Evolutionary conservation across 2,888 invertebrate genomes (phyloP), one percentile per base, ranked within the genome.

Genomic region (Masnerella sp.): DNA sequence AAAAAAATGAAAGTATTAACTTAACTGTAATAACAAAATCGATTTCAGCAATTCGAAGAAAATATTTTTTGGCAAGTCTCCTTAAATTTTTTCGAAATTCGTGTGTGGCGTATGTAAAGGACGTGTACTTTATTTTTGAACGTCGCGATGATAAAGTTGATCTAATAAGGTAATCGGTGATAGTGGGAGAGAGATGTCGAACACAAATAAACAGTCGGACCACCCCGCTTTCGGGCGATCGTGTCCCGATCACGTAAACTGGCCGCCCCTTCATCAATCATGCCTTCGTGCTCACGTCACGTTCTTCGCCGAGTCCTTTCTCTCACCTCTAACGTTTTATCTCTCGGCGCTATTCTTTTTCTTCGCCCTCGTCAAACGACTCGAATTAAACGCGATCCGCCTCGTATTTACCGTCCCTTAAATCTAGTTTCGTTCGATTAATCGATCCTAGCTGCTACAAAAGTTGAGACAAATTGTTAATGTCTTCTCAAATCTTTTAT

Each of bases 201-300:
- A 67, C 18, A 75, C 56, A 68, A 67, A 75, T 75, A 75, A 78
- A 81, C 69, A 76, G 71, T 78, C 78, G 78, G 86, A 86, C 87
- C 86, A 86, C 86, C 86, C 85, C 84, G 86, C 82, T 80, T 79
- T 81, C 79, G 77, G 77, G 81, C 80, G 85, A 85, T 86, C 86
- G 83, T 85, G 85, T 85, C 83, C 71, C 82, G 85, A 85, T 85
- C 85, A 84, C 84, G 83, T 86, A 86, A 87, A 87, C 85, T 86
- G 84, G 83, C 86, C 87, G 85, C 86, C 84, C 82, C 80, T 84
- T 87, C 85, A 87, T 87, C 87, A 84, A 87, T 87, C 87, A 87
- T 85, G 76, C 80, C 81, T 80, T 80, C 81, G 80, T 80, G 80
- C 83, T 80, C 80, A 81, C 82, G 86, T 84, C 85, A 82, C 80